Evolutionary conservation across 2,888 invertebrate genomes (phyloP).

Genomic region (Drosophila melanocephala): DNA sequence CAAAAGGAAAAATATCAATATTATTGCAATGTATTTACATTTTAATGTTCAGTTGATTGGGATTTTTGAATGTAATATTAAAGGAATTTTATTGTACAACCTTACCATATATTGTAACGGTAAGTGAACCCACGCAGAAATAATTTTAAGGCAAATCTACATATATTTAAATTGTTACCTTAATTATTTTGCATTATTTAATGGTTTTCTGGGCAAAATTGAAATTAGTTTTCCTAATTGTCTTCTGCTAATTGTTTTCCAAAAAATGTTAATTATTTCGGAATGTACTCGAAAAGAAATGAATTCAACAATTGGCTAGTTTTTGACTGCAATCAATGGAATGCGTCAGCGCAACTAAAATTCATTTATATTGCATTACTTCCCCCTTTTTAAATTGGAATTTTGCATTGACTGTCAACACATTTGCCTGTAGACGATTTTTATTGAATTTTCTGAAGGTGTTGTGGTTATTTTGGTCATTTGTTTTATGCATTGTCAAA

Average conservation of each 20-base stretch:
- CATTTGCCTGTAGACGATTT: conserved; percentile 39
- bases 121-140: background rate
- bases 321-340: conserved; percentile 61
- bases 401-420: conserved; percentile 47
- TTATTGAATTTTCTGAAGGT: conserved; percentile 60
- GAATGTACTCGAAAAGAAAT: conserved; percentile 53
- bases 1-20: background rate
- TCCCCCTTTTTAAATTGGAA: background rate
- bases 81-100: conserved; percentile 1
- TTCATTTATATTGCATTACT: conserved; percentile 32
- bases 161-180: background rate
- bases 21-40: conserved; percentile 16
- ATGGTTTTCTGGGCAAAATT: conserved; percentile 20
- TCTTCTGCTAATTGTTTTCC: conserved; percentile 42
- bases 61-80: background rate
- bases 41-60: background rate
- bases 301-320: conserved; percentile 49
- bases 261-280: conserved; percentile 62
- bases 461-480: conserved; percentile 45
- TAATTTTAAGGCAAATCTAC: background rate
- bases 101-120: background rate
- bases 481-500: conserved; percentile 47
- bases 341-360: conserved; percentile 28
- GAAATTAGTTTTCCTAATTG: conserved; percentile 41
- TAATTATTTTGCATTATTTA: conserved; percentile 8